Percentiles rank a stretch among this genome's conserved stretches.
Evolutionary conservation across 2,888 invertebrate species (phyloP).

Genomic region (Mactromeris polynyma): DNA sequence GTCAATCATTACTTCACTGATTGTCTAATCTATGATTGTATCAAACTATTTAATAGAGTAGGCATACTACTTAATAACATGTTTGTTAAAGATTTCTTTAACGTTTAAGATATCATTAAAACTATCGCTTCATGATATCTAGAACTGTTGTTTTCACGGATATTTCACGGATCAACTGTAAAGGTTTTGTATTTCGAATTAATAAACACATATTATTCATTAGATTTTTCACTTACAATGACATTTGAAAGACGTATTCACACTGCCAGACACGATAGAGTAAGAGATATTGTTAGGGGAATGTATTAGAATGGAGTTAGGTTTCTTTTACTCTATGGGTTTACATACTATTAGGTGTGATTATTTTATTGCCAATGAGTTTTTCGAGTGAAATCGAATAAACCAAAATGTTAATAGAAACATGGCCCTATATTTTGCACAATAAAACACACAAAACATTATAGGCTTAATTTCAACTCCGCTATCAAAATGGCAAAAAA

Average conservation of each 20-base stretch:
- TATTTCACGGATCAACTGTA: neutral
- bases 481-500: too few relatives aligned
- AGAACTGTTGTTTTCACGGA: neutral
- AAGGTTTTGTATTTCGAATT: neutral
- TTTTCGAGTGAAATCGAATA: neutral
- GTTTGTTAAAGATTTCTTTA: neutral
- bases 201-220: conserved; percentile 2
- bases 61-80: neutral
- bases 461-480: too few relatives aligned
- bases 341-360: neutral
- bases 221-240: neutral
- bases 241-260: conserved; percentile 12
- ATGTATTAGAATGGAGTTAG: neutral
- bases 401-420: too few relatives aligned
- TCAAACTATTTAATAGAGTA: conserved; percentile 1
- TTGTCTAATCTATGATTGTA: conserved; percentile 4
- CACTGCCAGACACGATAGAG: neutral
- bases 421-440: too few relatives aligned
- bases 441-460: too few relatives aligned
- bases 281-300: neutral
- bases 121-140: neutral
- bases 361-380: neutral
- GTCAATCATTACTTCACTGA: neutral
- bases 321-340: neutral
- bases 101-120: neutral